Evolutionary conservation across 2,888 invertebrate species (phyloP).

Genomic region (Achlya flavicornis): DNA sequence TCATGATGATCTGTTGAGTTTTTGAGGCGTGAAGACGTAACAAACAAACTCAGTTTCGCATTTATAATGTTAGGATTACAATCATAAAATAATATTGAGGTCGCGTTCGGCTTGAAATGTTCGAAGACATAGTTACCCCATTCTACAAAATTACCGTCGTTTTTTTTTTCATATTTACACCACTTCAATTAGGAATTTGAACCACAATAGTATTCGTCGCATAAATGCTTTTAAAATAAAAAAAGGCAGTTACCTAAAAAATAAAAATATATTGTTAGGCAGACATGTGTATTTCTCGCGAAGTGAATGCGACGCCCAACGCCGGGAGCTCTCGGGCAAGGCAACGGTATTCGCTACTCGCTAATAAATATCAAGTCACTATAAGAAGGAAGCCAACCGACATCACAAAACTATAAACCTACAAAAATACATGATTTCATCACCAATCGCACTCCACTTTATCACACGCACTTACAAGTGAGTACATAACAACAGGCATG

Average conservation of each 20-base stretch:
- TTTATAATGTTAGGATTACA: no score
- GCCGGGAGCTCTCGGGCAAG: slow-evolving; percentile 62
- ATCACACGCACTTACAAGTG: slow-evolving; percentile 18
- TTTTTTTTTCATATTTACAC: neutral
- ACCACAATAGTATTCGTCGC: neutral
- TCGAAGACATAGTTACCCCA: neutral
- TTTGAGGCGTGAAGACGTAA: no score
- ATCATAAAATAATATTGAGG: no score
- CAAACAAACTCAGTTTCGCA: no score
- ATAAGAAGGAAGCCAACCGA: slow-evolving; percentile 59
- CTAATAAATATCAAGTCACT: slow-evolving; percentile 42
- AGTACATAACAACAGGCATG: slow-evolving; percentile 20
- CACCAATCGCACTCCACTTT: slow-evolving; percentile 27
- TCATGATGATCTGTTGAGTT: no score
- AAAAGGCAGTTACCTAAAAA: neutral
- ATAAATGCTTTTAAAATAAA: neutral
- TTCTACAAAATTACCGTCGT: neutral
- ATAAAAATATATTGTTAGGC: slow-evolving; percentile 2
- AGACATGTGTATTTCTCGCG: slow-evolving; percentile 42
- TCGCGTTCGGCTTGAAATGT: no score
- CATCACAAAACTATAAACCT: slow-evolving; percentile 51
- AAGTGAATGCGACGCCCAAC: slow-evolving; percentile 31
- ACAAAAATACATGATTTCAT: slow-evolving; percentile 60
- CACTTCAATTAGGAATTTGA: neutral
- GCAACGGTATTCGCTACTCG: slow-evolving; percentile 53